These are phyloP conservation scores for Sebastes miniatus DNA, from an alignment of 2,797 vertebrate species.

Conservation along the genomic window DNA sequence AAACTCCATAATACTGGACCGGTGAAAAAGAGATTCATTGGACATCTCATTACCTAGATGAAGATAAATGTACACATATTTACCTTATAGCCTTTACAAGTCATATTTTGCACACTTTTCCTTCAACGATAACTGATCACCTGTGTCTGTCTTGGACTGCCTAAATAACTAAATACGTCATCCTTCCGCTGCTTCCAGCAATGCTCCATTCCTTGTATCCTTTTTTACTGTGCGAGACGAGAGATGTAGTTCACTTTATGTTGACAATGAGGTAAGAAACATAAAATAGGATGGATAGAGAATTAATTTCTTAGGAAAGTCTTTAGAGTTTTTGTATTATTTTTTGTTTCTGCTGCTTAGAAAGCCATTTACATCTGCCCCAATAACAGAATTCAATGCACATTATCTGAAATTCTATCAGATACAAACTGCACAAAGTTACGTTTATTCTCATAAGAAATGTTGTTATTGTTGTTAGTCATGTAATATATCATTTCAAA, in stretches of 20 bases:
- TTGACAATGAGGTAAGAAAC: too few relatives aligned
- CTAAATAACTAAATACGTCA: neutral
- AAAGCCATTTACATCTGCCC: too few relatives aligned
- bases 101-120: neutral
- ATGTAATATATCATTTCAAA: fast-evolving
- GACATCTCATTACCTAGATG: neutral
- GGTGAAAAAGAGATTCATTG: neutral
- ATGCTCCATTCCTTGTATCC: neutral
- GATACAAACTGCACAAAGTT: too few relatives aligned
- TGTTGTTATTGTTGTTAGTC: too few relatives aligned
- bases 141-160: neutral
- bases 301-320: too few relatives aligned
- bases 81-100: neutral
- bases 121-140: neutral
- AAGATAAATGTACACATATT: neutral
- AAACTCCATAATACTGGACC: neutral
- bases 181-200: neutral
- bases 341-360: too few relatives aligned
- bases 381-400: too few relatives aligned
- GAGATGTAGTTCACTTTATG: too few relatives aligned
- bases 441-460: too few relatives aligned
- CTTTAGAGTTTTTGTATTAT: too few relatives aligned
- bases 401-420: too few relatives aligned
- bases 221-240: neutral
- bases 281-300: too few relatives aligned